Evolutionary conservation across 1,140 invertebrate species (phyloP).

Genomic region (Platorchestia sp.): DNA sequence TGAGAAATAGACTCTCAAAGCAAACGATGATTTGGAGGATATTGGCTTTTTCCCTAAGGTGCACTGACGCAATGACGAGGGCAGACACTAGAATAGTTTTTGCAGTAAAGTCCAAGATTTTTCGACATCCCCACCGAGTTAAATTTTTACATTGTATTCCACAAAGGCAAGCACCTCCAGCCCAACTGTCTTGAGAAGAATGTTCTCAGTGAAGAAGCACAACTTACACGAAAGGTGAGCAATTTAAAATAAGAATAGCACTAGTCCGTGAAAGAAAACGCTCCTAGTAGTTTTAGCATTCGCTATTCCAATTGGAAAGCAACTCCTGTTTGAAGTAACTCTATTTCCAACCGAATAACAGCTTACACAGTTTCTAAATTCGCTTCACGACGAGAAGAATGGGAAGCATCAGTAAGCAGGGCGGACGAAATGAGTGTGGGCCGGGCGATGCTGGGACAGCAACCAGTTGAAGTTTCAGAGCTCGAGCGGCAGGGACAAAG

Average conservation of each 20-base stretch:
- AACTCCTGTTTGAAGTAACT: not conserved
- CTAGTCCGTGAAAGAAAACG: not conserved
- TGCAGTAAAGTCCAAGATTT: not conserved
- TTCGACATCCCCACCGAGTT: not conserved
- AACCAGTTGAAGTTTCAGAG: not conserved
- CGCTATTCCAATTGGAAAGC: not conserved
- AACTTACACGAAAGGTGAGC: not conserved
- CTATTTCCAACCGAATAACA: no score
- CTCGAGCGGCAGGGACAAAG: not conserved
- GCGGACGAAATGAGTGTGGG: no score
- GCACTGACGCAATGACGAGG: not conserved
- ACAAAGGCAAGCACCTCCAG: not conserved
- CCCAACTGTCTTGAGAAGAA: not conserved
- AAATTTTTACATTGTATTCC: not conserved
- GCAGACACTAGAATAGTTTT: not conserved
- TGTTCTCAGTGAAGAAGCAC: not conserved
- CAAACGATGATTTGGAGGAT: no score
- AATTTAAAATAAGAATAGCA: not conserved
- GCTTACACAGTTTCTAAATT: no score
- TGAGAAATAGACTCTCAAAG: no score
- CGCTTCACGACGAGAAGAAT: no score
- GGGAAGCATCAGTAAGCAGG: not conserved
- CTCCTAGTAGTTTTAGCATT: not conserved
- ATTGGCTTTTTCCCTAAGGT: not conserved
- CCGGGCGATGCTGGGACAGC: not conserved